Evolutionary conservation across 2,888 invertebrate genomes (phyloP).

Genomic region (Entomobrya multifasciata): DNA sequence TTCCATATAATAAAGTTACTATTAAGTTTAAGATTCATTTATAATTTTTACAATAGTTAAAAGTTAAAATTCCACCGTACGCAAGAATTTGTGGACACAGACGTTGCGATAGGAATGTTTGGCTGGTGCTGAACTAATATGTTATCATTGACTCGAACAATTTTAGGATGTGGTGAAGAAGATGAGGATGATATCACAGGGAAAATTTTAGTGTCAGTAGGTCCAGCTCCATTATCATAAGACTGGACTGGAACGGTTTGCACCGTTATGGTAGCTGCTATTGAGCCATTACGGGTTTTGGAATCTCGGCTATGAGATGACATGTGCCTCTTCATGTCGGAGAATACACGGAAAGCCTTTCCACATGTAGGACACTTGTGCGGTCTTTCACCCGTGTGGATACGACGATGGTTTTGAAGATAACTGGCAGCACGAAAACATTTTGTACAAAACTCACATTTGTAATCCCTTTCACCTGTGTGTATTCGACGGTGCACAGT

Average conservation of each 20-base stretch:
- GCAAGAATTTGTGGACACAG: no score
- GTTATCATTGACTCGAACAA: background rate
- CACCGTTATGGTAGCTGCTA: background rate
- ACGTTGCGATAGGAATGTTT: no score
- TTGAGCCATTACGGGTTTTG: background rate
- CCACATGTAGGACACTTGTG: conserved; percentile 84
- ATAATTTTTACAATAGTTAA: no score
- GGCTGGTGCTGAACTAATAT: no score
- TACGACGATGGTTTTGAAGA: conserved; percentile 90
- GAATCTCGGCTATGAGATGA: conserved; percentile 85
- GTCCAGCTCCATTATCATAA: background rate
- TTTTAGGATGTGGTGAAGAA: background rate
- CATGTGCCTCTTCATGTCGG: conserved; percentile 91
- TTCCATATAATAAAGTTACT: no score
- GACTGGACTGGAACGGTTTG: background rate
- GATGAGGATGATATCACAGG: background rate
- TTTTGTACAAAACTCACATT: conserved; percentile 89
- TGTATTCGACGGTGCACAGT: conserved; percentile 92
- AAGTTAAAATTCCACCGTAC: no score
- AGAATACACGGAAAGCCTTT: conserved; percentile 90
- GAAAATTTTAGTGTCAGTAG: background rate
- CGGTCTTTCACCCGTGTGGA: conserved; percentile 87
- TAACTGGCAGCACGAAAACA: conserved; percentile 93
- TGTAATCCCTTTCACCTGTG: conserved; percentile 92
- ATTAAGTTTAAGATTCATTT: no score